A percentile compares a stretch with the other conserved stretches of the same genome.
phyloP scores from a whole-genome alignment of 2,888 invertebrate species.

The Beris chalybata region DNA sequence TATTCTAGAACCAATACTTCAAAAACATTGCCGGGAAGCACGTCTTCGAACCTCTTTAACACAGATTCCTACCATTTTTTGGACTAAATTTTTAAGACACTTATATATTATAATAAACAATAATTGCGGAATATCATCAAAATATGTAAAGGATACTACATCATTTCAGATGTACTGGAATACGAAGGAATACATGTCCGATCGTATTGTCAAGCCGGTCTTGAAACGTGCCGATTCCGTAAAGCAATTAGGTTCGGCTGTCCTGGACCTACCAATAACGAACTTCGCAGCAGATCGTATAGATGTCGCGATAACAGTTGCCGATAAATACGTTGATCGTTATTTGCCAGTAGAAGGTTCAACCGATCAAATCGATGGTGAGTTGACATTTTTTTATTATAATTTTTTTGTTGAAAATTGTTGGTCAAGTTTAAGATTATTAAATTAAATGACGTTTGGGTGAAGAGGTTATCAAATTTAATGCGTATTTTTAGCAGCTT shows the following conservation, averaged over 20 bases:
- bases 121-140: conserved; percentile 11
- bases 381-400: conserved; percentile 42
- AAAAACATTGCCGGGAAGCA: no score
- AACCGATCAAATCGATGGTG: conserved; percentile 68
- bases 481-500: conserved; percentile 15
- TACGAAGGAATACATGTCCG: conserved; percentile 74
- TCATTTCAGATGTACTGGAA: conserved; percentile 72
- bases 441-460: background rate
- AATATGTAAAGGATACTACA: conserved; percentile 31
- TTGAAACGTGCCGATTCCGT: conserved; percentile 79
- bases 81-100: no score
- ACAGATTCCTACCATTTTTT: no score
- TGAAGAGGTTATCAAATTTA: conserved; percentile 15
- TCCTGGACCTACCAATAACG: conserved; percentile 71
- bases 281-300: conserved; percentile 73
- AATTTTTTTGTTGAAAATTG: background rate
- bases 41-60: no score
- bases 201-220: conserved; percentile 67
- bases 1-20: no score
- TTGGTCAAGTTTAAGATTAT: conserved; percentile 12
- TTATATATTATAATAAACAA: background rate
- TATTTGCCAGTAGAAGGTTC: conserved; percentile 67
- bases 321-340: conserved; percentile 81
- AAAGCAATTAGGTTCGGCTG: conserved; percentile 73
- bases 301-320: conserved; percentile 74